Percentiles rank a stretch among this genome's conserved stretches.
Conservation (phyloP, 2,113 vertebrate species). For the Burhinus oedicnemus region DNA sequence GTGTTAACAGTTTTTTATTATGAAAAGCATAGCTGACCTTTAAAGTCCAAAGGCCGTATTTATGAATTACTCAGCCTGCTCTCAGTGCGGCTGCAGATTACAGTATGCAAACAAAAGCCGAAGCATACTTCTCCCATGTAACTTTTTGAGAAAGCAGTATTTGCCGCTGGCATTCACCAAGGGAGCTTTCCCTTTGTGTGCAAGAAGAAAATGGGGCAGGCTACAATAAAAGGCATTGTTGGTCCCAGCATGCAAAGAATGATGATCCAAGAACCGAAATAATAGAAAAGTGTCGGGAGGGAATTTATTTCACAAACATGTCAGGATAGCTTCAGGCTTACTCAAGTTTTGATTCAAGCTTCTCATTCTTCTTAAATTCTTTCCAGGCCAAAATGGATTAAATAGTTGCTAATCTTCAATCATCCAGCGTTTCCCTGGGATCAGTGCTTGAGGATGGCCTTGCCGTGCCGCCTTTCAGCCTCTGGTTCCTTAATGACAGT, state of each 20-base stretch:
- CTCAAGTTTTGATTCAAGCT: constrained; percentile 36
- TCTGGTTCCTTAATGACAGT: not conserved
- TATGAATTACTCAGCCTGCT: constrained; percentile 45
- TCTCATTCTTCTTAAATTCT: constrained; percentile 63
- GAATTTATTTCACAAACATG: constrained; percentile 55
- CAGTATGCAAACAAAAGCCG: not conserved
- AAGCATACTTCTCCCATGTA: constrained; percentile 47
- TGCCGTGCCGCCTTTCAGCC: not conserved
- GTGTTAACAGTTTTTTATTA: constrained; percentile 22
- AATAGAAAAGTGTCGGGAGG: constrained; percentile 45
- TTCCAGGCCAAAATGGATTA: constrained; percentile 62
- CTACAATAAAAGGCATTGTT: constrained; percentile 67
- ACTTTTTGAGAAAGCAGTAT: constrained; percentile 62
- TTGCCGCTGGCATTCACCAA: constrained; percentile 42
- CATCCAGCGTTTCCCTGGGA: constrained; percentile 34
- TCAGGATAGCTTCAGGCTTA: constrained; percentile 55
- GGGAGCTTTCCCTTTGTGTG: constrained; percentile 56
- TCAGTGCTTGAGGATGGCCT: not conserved
- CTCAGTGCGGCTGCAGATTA: constrained; percentile 21
- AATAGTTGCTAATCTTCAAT: constrained; percentile 59
- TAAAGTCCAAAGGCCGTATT: constrained; percentile 40
- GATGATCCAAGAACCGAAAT: constrained; percentile 61
- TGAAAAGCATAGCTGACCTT: constrained; percentile 52
- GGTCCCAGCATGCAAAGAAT: constrained; percentile 64
- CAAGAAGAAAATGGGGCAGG: constrained; percentile 41